Conservation (phyloP, 2,888 invertebrate species). For the Uropetala carovei region DNA sequence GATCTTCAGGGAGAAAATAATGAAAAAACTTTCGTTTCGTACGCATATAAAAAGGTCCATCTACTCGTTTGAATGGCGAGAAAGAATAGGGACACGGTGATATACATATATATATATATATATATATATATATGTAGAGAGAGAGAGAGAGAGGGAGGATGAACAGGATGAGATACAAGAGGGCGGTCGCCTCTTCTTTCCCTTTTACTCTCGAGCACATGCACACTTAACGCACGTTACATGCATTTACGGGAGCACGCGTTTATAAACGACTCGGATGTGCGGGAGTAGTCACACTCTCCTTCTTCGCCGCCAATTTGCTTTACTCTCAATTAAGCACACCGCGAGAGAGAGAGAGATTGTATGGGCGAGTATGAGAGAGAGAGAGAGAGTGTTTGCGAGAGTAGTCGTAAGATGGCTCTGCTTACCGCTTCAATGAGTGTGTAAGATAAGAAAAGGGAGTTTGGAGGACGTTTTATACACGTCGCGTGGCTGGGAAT, state of each 20-base stretch:
- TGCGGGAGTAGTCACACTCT: neutral
- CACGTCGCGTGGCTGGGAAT: neutral
- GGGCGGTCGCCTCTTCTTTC: neutral
- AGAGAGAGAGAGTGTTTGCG: neutral
- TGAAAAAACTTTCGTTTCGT: neutral
- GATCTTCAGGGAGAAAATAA: neutral
- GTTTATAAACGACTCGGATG: neutral
- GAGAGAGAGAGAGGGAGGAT: too few relatives aligned
- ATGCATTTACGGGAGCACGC: neutral
- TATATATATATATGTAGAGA: too few relatives aligned
- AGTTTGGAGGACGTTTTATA: neutral
- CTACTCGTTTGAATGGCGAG: neutral
- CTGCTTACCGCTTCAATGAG: neutral
- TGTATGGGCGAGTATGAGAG: neutral
- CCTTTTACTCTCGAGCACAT: neutral
- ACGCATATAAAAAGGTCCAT: neutral
- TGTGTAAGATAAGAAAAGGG: neutral
- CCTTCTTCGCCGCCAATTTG: neutral
- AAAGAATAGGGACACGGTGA: too few relatives aligned
- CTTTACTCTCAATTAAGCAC: conserved; percentile 32
- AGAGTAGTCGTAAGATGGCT: neutral
- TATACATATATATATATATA: too few relatives aligned
- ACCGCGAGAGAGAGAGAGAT: neutral
- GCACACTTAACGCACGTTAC: neutral
- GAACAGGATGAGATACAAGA: too few relatives aligned